Percentiles rank a stretch among this genome's conserved stretches.
Conservation (phyloP, 92 coral and sea anemone species). For the Bergia sp. region DNA sequence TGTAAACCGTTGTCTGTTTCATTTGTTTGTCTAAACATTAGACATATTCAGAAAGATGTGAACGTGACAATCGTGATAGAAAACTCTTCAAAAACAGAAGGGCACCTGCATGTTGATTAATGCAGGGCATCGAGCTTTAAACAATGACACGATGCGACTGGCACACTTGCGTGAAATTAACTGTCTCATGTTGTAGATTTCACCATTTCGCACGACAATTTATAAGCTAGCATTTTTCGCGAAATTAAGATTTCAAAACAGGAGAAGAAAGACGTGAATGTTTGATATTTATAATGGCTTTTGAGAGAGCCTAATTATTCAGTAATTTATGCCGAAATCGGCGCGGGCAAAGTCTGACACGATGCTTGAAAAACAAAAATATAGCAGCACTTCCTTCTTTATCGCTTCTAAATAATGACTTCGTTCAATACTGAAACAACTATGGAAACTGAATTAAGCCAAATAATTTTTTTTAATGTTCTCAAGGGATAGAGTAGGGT, state of each 20-base stretch:
- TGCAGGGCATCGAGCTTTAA: background rate
- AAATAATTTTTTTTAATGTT: background rate
- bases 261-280: background rate
- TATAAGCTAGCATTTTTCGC: background rate
- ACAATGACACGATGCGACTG: background rate
- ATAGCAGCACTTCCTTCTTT: background rate
- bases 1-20: too few relatives aligned
- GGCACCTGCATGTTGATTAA: constrained; percentile 17
- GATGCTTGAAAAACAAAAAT: background rate
- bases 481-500: background rate
- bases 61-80: background rate
- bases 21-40: too few relatives aligned
- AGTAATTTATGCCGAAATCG: constrained; percentile 4
- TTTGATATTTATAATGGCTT: background rate
- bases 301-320: background rate
- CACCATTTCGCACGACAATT: background rate
- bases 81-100: constrained; percentile 8
- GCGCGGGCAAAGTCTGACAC: background rate
- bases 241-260: background rate
- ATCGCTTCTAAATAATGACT: background rate
- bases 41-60: too few relatives aligned
- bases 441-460: background rate
- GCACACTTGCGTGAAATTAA: background rate
- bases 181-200: too few relatives aligned
- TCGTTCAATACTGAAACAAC: background rate